Evolutionary conservation across 2,113 vertebrate species (phyloP).

Genomic region (Chionodraco myersi): DNA sequence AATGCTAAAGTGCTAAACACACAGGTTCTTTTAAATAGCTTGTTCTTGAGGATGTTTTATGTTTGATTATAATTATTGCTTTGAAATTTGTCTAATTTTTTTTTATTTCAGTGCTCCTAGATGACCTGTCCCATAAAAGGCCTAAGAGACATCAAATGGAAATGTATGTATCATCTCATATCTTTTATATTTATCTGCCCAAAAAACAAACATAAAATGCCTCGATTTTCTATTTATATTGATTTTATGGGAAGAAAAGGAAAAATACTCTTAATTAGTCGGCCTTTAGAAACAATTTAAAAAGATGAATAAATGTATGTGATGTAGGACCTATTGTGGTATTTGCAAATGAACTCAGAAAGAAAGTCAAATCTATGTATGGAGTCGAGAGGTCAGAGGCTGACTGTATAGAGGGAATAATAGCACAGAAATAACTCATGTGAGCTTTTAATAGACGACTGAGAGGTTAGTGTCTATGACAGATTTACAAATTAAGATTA

Average conservation of each 20-base stretch:
- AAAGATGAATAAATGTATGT: background rate
- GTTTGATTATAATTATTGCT: background rate
- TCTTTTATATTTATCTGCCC: background rate
- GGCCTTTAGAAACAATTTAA: background rate
- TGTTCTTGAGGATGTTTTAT: background rate
- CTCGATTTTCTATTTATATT: background rate
- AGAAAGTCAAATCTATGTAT: background rate
- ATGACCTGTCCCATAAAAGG: too few species aligned
- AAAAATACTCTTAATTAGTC: background rate
- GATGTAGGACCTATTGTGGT: background rate
- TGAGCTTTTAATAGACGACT: conserved; percentile 41
- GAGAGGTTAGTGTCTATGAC: conserved; percentile 21
- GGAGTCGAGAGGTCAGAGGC: background rate
- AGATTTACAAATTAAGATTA: conserved; percentile 30
- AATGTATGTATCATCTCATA: background rate
- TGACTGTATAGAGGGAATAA: background rate
- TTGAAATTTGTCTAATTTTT: background rate
- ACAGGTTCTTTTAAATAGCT: background rate
- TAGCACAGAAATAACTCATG: background rate
- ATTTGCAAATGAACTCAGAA: background rate
- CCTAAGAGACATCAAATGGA: background rate
- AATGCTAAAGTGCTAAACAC: background rate
- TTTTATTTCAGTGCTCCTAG: background rate
- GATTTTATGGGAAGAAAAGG: background rate
- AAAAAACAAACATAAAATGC: background rate